Evolutionary conservation across 2,113 vertebrate genomes (phyloP).

Genomic region (Caranx melampygus): DNA sequence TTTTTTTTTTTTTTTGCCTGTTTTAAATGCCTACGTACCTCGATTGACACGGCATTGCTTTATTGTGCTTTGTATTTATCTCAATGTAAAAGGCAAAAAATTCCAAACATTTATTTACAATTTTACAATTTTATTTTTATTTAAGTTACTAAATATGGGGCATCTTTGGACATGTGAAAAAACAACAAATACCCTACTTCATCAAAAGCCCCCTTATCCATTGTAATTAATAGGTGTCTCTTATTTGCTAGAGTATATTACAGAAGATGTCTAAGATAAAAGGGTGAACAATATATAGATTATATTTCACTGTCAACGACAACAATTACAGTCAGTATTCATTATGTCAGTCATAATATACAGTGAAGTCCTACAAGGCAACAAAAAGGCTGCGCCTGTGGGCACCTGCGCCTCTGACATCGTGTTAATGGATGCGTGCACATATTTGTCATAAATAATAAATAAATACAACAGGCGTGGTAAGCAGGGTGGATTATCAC

Average conservation of each 20-base stretch:
- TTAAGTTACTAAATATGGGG: background rate
- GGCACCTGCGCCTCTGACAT: background rate
- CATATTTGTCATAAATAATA: background rate
- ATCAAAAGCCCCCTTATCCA: background rate
- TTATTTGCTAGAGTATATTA: background rate
- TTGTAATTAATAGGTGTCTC: background rate
- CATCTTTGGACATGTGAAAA: background rate
- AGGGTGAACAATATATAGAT: background rate
- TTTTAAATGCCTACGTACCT: too few species aligned
- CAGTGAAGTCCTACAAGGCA: conserved; percentile 1
- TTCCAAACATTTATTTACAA: background rate
- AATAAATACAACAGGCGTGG: background rate
- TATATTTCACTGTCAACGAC: background rate
- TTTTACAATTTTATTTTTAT: too few species aligned
- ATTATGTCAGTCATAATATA: background rate
- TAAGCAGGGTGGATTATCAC: background rate
- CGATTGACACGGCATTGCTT: too few species aligned
- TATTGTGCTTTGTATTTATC: background rate
- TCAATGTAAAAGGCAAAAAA: background rate
- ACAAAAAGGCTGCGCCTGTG: background rate
- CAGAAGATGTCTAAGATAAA: background rate
- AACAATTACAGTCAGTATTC: background rate
- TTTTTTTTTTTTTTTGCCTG: too few species aligned
- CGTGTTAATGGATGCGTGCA: background rate
- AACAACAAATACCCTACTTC: background rate